Evolutionary conservation across 2,888 invertebrate genomes (phyloP).

Genomic region (Xanthorhoe designata): DNA sequence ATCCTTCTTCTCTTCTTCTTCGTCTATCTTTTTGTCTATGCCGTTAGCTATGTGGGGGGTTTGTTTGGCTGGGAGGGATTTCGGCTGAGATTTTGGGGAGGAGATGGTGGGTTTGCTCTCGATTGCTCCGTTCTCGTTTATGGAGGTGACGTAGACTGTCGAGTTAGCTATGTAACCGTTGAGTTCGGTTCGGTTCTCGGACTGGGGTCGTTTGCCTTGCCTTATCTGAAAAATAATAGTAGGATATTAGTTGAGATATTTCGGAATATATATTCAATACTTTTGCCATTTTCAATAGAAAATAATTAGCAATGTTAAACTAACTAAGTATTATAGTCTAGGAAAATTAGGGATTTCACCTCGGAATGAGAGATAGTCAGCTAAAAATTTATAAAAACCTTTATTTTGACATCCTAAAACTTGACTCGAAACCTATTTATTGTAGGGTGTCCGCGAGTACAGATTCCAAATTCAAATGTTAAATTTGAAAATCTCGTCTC

Average conservation of each 20-base stretch:
- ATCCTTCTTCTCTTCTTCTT: constrained; percentile 70
- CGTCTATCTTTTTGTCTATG: constrained; percentile 62
- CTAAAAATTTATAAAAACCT: no score
- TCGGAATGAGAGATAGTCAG: no score
- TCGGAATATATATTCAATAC: neutral
- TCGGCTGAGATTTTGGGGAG: constrained; percentile 78
- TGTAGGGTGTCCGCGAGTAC: no score
- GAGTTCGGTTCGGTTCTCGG: constrained; percentile 85
- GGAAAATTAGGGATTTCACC: no score
- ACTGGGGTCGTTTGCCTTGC: constrained; percentile 84
- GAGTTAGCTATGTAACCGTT: constrained; percentile 94
- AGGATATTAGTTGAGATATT: neutral
- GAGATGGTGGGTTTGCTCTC: constrained; percentile 79
- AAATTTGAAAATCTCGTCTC: no score
- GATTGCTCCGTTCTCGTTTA: constrained; percentile 83
- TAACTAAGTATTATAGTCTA: no score
- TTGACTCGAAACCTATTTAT: no score
- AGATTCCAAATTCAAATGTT: no score
- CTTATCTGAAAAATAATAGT: constrained; percentile 87
- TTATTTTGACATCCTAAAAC: no score
- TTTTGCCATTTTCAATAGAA: neutral
- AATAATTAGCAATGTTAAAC: no score
- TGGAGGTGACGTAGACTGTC: constrained; percentile 93
- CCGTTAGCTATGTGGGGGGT: constrained; percentile 79
- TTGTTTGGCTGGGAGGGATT: constrained; percentile 78